phyloP scores from a whole-genome alignment of 2,888 invertebrate species.

The Esperia sulphurella region DNA sequence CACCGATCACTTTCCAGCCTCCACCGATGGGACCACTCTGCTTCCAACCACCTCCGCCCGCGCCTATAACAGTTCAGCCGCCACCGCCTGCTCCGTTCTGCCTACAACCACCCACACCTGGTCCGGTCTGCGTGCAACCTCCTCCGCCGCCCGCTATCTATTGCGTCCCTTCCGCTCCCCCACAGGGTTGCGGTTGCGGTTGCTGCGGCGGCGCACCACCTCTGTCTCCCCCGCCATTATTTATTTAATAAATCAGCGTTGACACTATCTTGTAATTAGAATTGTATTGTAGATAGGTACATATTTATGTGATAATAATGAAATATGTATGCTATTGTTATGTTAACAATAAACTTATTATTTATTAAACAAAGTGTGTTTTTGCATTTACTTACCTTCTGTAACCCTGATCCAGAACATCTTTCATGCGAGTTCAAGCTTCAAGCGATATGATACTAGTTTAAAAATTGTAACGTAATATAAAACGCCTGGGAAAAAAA shows the following conservation, averaged over 20 bases:
- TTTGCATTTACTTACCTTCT: too few relatives aligned
- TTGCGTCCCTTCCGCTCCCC: slow-evolving; percentile 19
- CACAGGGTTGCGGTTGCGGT: slow-evolving; percentile 6
- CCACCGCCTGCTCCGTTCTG: slow-evolving; percentile 42
- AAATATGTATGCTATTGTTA: too few relatives aligned
- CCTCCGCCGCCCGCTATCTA: slow-evolving; percentile 36
- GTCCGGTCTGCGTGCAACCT: slow-evolving; percentile 55
- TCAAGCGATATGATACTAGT: too few relatives aligned
- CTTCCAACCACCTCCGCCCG: slow-evolving; percentile 53
- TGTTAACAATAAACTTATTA: too few relatives aligned
- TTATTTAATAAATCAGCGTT: too few relatives aligned
- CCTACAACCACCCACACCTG: slow-evolving; percentile 52
- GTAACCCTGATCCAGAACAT: too few relatives aligned
- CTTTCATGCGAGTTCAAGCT: too few relatives aligned
- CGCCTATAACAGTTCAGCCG: slow-evolving; percentile 43
- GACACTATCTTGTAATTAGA: too few relatives aligned
- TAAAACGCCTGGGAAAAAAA: too few relatives aligned
- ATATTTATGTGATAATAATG: too few relatives aligned
- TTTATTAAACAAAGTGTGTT: too few relatives aligned
- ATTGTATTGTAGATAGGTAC: not conserved
- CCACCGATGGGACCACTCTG: slow-evolving; percentile 55
- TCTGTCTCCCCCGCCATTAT: not conserved
- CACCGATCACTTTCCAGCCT: slow-evolving; percentile 55
- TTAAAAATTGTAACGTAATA: too few relatives aligned
- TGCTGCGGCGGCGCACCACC: not conserved